Conservation (phyloP, 2,113 vertebrate species). For the Thamnaconus septentrionalis region DNA sequence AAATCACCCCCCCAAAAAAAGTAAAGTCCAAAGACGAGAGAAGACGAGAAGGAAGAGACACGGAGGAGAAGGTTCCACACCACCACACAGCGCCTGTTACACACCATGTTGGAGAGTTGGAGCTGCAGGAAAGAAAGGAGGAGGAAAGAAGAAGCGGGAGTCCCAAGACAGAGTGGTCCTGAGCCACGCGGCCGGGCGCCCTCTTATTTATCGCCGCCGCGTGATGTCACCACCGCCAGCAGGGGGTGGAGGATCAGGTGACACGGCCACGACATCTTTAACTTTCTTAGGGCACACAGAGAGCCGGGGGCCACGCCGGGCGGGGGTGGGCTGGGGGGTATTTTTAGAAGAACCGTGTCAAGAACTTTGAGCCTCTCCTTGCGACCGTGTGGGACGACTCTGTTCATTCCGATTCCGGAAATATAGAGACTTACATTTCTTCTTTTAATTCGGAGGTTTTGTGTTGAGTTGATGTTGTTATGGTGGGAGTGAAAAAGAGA, state of each 20-base stretch:
- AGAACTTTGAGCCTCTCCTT: slow-evolving; percentile 37
- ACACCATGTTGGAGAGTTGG: slow-evolving; percentile 89
- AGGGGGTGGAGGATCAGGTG: slow-evolving; percentile 74
- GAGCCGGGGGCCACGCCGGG: slow-evolving; percentile 78
- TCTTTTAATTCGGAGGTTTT: too few relatives aligned
- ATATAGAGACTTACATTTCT: too few relatives aligned
- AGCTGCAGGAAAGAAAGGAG: slow-evolving; percentile 75
- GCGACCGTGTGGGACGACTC: too few relatives aligned
- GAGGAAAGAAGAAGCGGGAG: slow-evolving; percentile 62
- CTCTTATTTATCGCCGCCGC: slow-evolving; percentile 84
- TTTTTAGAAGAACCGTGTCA: slow-evolving; percentile 82
- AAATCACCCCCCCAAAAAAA: too few relatives aligned
- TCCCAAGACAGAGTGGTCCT: slow-evolving; percentile 89
- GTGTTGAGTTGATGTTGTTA: neutral
- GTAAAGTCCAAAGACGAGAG: neutral
- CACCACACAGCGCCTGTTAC: slow-evolving; percentile 68
- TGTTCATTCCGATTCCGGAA: too few relatives aligned
- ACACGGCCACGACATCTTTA: slow-evolving; percentile 83
- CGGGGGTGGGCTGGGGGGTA: slow-evolving; percentile 75
- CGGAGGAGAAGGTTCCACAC: slow-evolving; percentile 39
- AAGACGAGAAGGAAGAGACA: slow-evolving; percentile 6
- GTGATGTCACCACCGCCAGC: slow-evolving; percentile 79
- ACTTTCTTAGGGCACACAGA: slow-evolving; percentile 98
- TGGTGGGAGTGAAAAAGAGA: slow-evolving; percentile 8
- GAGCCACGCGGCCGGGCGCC: slow-evolving; percentile 67